Evolutionary conservation across 2,797 vertebrate genomes (phyloP).

Genomic region (Pteropus rufus): DNA sequence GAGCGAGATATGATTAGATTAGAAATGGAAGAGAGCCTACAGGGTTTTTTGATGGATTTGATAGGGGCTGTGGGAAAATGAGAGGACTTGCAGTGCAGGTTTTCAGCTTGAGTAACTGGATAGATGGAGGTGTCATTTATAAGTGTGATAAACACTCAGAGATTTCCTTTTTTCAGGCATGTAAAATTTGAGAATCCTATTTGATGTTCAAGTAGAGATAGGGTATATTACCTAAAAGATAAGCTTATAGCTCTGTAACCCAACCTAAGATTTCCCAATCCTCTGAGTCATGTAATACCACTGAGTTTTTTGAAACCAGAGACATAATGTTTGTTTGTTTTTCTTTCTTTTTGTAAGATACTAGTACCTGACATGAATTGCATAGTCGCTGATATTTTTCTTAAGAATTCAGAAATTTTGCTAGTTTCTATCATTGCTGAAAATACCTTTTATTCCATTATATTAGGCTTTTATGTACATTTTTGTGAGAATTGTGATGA

Average conservation of each 20-base stretch:
- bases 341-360: not conserved
- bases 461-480: not conserved
- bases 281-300: not conserved
- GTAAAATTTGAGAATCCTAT: not conserved
- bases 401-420: slow-evolving; percentile 16
- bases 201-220: not conserved
- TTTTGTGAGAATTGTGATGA: not conserved
- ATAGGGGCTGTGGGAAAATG: not conserved
- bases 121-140: not conserved
- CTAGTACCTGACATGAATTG: not conserved
- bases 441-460: not conserved
- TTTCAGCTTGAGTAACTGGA: not conserved
- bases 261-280: not conserved
- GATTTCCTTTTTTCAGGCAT: not conserved
- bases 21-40: not conserved
- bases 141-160: not conserved
- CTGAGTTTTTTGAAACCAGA: not conserved
- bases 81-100: not conserved
- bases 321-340: not conserved
- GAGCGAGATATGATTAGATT: not conserved
- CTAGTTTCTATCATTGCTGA: not conserved
- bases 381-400: not conserved
- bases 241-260: not conserved
- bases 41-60: not conserved
- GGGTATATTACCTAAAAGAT: not conserved